Conservation (phyloP, 2,888 invertebrate species). For the Deroplatys truncata region DNA sequence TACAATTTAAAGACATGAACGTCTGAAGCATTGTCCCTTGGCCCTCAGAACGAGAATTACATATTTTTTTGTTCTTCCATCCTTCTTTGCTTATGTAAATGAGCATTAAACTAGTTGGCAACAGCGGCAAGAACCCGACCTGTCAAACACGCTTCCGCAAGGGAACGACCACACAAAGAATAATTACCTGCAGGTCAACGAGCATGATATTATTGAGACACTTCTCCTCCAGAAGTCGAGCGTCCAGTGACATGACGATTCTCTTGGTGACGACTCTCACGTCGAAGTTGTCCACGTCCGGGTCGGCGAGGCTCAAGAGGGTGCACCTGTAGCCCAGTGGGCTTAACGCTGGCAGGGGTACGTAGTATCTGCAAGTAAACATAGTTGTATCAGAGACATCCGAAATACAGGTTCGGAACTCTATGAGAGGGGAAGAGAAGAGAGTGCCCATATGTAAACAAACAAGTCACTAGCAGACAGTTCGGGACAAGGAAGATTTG, state of each 20-base stretch:
- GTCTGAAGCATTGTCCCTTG: too few species aligned
- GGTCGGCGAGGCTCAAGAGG: conserved; percentile 38
- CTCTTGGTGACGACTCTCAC: conserved; percentile 39
- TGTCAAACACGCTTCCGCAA: too few species aligned
- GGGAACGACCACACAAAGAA: too few species aligned
- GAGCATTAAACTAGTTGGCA: too few species aligned
- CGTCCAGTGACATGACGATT: conserved; percentile 42
- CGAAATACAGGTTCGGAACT: neutral
- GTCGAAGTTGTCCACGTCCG: conserved; percentile 40
- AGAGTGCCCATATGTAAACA: too few species aligned
- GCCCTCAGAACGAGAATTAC: too few species aligned
- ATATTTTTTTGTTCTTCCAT: too few species aligned
- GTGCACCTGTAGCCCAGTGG: conserved; percentile 43
- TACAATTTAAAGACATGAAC: too few species aligned
- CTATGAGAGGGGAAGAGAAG: neutral
- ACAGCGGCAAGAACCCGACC: too few species aligned
- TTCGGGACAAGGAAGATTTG: too few species aligned
- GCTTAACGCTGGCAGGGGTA: conserved; percentile 41
- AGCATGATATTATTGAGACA: conserved; percentile 40
- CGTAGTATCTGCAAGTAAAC: conserved; percentile 38
- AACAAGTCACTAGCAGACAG: too few species aligned
- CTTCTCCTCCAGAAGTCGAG: conserved; percentile 40
- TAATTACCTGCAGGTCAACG: neutral
- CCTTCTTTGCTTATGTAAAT: too few species aligned
- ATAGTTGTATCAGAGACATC: neutral